Base-by-base conservation (phyloP, 2,888 invertebrate species). In the Leptinotarsa haldemani region DNA sequence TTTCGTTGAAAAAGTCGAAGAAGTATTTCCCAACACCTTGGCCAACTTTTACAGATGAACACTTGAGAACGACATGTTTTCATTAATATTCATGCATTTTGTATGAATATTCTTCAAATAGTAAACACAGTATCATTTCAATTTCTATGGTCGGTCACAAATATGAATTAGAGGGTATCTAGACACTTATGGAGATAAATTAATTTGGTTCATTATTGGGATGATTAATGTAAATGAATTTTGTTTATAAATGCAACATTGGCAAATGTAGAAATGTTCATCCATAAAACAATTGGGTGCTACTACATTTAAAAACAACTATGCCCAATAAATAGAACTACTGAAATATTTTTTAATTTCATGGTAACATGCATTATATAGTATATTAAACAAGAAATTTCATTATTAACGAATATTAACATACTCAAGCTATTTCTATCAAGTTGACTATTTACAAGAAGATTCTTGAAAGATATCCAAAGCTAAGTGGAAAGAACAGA, bases 401-500 rank as follows among this genome's bases (percentile, higher is more conserved):
- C 22, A 22, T 48, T 22, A 65, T 22, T 52, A 66, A 48, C 18
- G n/a, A 50, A 66, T 20, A 50, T 48, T 48, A 15, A 65, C n/a
- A 47, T 20, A 50, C 65, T 48, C 50, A 22, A 65, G n/a, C 65
- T 65, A 48, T 22, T 65, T 65, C 48, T 61, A 61, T 30, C 25
- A 61, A 40, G 61, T n/a, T 30, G 40, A 61, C 40, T 61, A 61
- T 61, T 13, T 61, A 61, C 61, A 61, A 61, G 61, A n/a, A 30
- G n/a, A 61, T 30, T 30, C 61, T 61, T n/a, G 61, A 40, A 5
- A 68, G 68, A 56, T 18, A 53, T 20, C 68, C 53, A 48, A 68
- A 68, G 68, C 68, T 56, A 73, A 74, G 71, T 53, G 52, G 13
- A 52, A 73, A 67, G 25, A 65, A 65, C 74, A 74, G 47, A 70